A percentile compares a stretch with the other conserved stretches of the same genome.
phyloP scores from a whole-genome alignment of 2,797 vertebrate species.

The Halcyon badia region DNA sequence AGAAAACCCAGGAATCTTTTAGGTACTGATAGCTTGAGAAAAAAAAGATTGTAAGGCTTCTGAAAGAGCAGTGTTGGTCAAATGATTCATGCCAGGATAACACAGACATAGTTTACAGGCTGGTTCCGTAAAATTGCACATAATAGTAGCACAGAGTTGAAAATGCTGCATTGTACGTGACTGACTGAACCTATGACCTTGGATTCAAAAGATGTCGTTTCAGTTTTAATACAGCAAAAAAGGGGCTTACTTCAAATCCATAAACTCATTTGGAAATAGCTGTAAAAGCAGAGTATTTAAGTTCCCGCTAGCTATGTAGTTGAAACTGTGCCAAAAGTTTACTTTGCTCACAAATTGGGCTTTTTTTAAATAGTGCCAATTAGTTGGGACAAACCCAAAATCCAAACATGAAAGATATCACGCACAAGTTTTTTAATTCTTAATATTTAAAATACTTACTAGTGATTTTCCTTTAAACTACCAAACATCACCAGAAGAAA shows the following conservation, averaged over 20 bases:
- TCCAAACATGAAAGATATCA: not conserved
- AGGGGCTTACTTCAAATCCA: not conserved
- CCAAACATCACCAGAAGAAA: not conserved
- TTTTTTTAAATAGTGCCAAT: constrained; percentile 28
- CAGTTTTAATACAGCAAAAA: not conserved
- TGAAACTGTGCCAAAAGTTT: constrained; percentile 1
- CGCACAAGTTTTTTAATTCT: not conserved
- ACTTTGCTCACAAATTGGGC: not conserved
- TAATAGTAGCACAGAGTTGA: constrained; percentile 21
- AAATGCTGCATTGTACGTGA: constrained; percentile 27
- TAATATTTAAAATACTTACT: not conserved
- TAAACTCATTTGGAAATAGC: not conserved
- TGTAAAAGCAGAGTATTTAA: not conserved
- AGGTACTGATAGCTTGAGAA: not conserved
- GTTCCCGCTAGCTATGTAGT: not conserved
- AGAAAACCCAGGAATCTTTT: not conserved
- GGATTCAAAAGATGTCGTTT: constrained; percentile 7
- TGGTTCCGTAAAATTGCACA: constrained; percentile 13
- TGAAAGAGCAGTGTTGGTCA: not conserved
- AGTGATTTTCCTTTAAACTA: not conserved
- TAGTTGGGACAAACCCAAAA: not conserved
- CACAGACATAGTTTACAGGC: not conserved
- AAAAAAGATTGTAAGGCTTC: constrained; percentile 17
- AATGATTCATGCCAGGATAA: constrained; percentile 62
- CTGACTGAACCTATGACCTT: constrained; percentile 23